phyloP scores from a whole-genome alignment of 1,140 invertebrate species.

The Diorhabda sublineata region DNA sequence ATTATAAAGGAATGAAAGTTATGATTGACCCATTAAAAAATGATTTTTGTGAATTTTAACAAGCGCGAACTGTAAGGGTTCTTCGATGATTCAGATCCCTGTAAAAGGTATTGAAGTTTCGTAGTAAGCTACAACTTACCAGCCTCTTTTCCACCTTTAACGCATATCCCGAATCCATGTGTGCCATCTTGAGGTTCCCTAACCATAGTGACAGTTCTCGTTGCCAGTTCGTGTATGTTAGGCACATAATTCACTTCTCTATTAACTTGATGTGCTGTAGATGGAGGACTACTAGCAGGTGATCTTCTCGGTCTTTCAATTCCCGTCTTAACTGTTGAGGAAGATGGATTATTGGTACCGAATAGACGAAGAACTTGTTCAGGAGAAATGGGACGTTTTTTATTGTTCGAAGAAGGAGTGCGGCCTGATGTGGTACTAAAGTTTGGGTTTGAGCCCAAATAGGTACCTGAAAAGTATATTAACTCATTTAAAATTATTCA shows the following conservation, averaged over 20 bases:
- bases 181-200: conserved; percentile 68
- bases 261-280: conserved; percentile 61
- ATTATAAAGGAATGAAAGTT: too few relatives aligned
- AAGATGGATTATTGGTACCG: conserved; percentile 47
- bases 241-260: conserved; percentile 34
- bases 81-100: not conserved
- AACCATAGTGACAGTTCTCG: conserved; percentile 78
- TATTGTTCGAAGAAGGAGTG: conserved; percentile 50
- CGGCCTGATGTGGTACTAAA: conserved; percentile 30
- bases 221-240: conserved; percentile 65
- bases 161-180: conserved; percentile 83
- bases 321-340: conserved; percentile 31
- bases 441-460: conserved; percentile 59
- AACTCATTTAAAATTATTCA: not conserved
- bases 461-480: conserved; percentile 50
- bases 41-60: not conserved
- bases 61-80: too few relatives aligned
- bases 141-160: conserved; percentile 83
- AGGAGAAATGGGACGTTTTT: conserved; percentile 69
- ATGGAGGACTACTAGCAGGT: conserved; percentile 70
- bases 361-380: conserved; percentile 71
- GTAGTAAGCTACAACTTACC: conserved; percentile 49
- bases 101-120: not conserved
- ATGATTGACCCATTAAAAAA: not conserved
- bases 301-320: conserved; percentile 53